Conservation (phyloP, 2,888 invertebrate genomes). For the Sycophila texana region DNA sequence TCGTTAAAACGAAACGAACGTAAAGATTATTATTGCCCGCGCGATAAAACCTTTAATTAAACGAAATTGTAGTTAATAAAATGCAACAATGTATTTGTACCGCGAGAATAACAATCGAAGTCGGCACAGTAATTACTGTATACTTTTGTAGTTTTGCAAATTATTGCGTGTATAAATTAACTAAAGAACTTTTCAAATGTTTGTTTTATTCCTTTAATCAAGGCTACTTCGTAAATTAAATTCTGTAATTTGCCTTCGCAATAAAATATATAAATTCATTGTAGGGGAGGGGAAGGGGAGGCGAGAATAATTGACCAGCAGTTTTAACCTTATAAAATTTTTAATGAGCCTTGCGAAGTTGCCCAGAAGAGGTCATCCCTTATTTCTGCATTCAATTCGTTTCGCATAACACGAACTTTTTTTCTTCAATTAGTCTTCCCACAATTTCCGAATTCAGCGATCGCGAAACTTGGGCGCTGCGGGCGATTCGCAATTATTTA, state of each 20-base stretch:
- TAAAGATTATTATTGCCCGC: no score
- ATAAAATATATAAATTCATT: background rate
- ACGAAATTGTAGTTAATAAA: no score
- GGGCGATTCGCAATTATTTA: slow-evolving; percentile 32
- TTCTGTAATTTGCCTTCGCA: no score
- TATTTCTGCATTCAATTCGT: background rate
- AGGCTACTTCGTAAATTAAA: background rate
- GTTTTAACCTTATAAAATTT: background rate
- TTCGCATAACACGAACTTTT: slow-evolving; percentile 31
- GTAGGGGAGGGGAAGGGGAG: background rate
- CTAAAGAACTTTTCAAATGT: background rate
- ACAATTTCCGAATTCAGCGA: slow-evolving; percentile 23
- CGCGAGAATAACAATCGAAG: no score
- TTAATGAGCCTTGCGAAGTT: slow-evolving; percentile 7
- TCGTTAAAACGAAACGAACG: background rate
- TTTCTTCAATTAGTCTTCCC: slow-evolving; percentile 34
- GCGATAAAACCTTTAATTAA: no score
- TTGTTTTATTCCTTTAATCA: background rate
- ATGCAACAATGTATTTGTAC: no score
- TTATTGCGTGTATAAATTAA: no score
- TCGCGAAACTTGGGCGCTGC: background rate
- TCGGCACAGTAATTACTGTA: no score
- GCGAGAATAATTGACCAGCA: background rate
- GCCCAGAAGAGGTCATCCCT: background rate
- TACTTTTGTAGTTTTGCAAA: no score